phyloP scores from a whole-genome alignment of 1,140 invertebrate species.

The Cydia amplana region DNA sequence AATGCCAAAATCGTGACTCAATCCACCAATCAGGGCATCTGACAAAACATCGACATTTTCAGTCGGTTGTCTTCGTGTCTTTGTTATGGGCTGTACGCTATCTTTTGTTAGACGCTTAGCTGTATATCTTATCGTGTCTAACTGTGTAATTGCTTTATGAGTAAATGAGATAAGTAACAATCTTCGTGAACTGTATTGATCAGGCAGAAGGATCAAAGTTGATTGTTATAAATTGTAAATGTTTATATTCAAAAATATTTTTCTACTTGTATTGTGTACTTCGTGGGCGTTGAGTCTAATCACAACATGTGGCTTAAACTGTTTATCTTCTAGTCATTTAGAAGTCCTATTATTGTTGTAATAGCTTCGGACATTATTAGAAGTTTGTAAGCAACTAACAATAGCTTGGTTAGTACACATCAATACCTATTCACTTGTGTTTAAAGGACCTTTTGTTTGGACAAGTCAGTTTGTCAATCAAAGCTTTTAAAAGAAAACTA shows the following conservation, averaged over 20 bases:
- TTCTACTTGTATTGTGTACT: too few species aligned
- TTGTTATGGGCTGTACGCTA: neutral
- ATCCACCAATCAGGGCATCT: neutral
- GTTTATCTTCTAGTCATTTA: too few species aligned
- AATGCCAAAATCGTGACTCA: conserved; percentile 45
- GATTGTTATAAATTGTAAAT: neutral
- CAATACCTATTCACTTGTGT: too few species aligned
- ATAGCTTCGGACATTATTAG: too few species aligned
- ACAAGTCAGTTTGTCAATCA: neutral
- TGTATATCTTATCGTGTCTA: conserved; percentile 20
- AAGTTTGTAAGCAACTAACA: too few species aligned
- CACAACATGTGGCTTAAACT: too few species aligned
- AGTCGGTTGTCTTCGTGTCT: neutral
- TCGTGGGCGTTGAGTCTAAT: too few species aligned
- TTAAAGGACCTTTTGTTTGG: neutral
- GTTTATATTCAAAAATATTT: too few species aligned
- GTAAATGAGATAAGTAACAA: neutral
- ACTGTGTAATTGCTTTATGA: neutral
- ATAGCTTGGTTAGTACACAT: too few species aligned
- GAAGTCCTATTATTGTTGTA: too few species aligned
- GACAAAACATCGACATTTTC: conserved; percentile 20
- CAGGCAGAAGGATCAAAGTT: neutral
- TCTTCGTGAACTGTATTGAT: neutral
- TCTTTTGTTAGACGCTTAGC: neutral
- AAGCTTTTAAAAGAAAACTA: neutral